phyloP scores from a whole-genome alignment of 2,113 vertebrate species.

The Cavia porcellus region DNA sequence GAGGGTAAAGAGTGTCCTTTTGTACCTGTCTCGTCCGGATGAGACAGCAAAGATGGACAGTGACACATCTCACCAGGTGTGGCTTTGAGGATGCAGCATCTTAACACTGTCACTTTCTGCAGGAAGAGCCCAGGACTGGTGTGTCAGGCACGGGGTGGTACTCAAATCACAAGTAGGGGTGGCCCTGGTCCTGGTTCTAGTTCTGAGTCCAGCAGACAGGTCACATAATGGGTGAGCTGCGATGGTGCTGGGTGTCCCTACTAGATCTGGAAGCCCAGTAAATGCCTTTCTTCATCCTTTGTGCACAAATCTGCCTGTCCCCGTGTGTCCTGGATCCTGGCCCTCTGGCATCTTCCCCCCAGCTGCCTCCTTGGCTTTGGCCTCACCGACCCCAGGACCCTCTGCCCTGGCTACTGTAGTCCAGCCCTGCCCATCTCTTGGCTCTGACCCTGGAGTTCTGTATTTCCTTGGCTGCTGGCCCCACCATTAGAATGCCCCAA shows the following conservation, averaged over 20 bases:
- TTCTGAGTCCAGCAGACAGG: not conserved
- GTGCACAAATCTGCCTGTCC: not conserved
- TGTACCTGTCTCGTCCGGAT: too few species aligned
- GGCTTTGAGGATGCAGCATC: not conserved
- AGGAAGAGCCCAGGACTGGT: not conserved
- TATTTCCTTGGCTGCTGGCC: not conserved
- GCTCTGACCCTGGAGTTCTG: not conserved
- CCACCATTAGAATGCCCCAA: not conserved
- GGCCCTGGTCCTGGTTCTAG: not conserved
- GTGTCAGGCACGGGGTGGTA: not conserved
- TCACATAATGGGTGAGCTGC: not conserved
- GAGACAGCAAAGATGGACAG: not conserved
- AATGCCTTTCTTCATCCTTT: not conserved
- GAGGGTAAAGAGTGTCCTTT: not conserved
- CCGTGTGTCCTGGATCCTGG: not conserved
- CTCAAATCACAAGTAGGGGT: not conserved
- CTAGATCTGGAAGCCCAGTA: not conserved
- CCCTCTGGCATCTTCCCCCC: not conserved
- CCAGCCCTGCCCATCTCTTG: not conserved
- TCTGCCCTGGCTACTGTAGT: not conserved
- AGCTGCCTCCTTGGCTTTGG: not conserved
- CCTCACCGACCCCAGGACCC: not conserved
- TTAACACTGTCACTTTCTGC: not conserved
- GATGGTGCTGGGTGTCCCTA: not conserved
- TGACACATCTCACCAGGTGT: not conserved